Evolutionary conservation across 2,797 vertebrate species (phyloP).

Genomic region (Epinephelus malabaricus): DNA sequence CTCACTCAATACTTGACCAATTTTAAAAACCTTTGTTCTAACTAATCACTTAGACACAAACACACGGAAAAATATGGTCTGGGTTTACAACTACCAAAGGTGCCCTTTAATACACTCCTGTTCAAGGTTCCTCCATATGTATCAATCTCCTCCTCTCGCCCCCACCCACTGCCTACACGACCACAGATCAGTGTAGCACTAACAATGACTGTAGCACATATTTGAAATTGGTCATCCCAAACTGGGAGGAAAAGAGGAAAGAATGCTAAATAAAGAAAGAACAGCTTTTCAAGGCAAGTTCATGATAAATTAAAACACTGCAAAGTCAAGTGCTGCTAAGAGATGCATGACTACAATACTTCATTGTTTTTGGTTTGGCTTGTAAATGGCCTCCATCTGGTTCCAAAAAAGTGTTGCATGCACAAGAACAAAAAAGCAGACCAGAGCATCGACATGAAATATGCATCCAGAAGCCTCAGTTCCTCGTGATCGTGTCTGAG

Average conservation of each 20-base stretch:
- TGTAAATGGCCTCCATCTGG: slow-evolving; percentile 73
- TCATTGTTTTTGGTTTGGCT: slow-evolving; percentile 71
- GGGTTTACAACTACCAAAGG: no score
- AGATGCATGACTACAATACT: slow-evolving; percentile 77
- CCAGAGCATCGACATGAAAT: slow-evolving; percentile 64
- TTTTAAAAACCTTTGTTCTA: no score
- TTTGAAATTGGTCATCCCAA: slow-evolving; percentile 13
- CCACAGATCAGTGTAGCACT: background rate
- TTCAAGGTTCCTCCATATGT: background rate
- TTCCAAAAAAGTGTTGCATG: slow-evolving; percentile 74
- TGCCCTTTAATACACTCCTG: background rate
- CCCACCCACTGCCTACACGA: background rate
- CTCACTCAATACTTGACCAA: no score
- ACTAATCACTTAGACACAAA: no score
- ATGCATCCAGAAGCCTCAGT: slow-evolving; percentile 55
- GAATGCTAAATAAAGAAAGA: slow-evolving; percentile 16
- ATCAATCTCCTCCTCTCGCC: background rate
- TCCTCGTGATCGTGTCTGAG: slow-evolving; percentile 32
- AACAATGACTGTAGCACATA: background rate
- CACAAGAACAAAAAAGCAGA: slow-evolving; percentile 59
- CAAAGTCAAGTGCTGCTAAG: slow-evolving; percentile 69
- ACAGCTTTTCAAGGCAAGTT: slow-evolving; percentile 32
- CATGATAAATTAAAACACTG: slow-evolving; percentile 55
- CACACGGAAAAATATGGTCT: no score
- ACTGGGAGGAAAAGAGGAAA: background rate